Percentiles rank a stretch among this genome's conserved stretches.
phyloP scores from a whole-genome alignment of 2,797 vertebrate species.

The Lophius americanus region DNA sequence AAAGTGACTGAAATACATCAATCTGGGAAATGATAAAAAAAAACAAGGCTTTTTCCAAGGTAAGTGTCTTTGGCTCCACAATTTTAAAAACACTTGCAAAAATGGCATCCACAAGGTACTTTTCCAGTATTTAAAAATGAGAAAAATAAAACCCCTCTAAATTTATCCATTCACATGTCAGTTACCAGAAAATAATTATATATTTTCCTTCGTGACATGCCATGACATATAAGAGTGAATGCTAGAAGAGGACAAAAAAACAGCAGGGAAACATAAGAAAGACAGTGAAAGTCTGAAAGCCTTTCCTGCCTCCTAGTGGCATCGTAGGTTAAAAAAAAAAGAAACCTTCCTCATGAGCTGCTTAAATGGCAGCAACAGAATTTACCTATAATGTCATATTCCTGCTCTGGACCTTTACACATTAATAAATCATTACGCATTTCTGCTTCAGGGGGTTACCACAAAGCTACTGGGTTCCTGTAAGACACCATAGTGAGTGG shows the following conservation, averaged over 20 bases:
- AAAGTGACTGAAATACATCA: no score
- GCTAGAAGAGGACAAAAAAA: slow-evolving; percentile 6
- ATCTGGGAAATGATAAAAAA: no score
- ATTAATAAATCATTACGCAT: not conserved
- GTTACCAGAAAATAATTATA: slow-evolving; percentile 5
- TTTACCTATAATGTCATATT: not conserved
- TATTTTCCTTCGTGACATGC: not conserved
- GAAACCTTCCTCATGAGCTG: not conserved
- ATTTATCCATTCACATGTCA: no score
- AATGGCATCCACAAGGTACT: no score
- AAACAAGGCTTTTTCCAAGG: no score
- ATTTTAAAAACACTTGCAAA: no score
- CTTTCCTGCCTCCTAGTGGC: slow-evolving; percentile 79
- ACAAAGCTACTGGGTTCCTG: not conserved
- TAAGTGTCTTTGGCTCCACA: no score
- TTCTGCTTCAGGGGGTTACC: not conserved
- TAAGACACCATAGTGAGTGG: not conserved
- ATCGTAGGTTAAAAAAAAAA: slow-evolving; percentile 7
- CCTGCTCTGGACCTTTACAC: not conserved
- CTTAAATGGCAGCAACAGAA: not conserved
- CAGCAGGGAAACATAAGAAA: not conserved
- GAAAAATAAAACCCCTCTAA: no score
- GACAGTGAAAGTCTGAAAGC: slow-evolving; percentile 4
- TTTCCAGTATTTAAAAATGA: not conserved
- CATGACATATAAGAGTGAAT: not conserved